phyloP scores from a whole-genome alignment of 2,797 vertebrate genomes.

The Vultur gryphus region DNA sequence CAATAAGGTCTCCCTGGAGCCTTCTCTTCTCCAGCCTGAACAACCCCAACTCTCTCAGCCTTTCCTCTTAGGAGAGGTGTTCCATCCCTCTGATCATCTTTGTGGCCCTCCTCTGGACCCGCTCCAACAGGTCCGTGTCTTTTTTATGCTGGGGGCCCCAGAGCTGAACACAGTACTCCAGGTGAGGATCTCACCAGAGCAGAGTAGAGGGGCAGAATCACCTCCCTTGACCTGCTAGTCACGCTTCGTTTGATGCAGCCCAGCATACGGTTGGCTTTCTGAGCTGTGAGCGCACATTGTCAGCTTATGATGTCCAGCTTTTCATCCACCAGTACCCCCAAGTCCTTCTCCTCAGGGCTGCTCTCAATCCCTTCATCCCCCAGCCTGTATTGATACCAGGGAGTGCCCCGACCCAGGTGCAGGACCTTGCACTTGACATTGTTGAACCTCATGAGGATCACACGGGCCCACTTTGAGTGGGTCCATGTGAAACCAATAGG shows the following conservation, averaged over 20 bases:
- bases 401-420: accelerated
- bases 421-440: neutral
- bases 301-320: neutral
- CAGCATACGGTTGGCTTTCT: neutral
- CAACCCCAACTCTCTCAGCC: neutral
- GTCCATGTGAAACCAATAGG: neutral
- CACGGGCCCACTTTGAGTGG: no score
- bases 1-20: neutral
- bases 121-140: no score
- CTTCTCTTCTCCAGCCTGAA: neutral
- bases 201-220: neutral
- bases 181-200: no score
- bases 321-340: neutral
- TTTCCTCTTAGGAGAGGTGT: neutral
- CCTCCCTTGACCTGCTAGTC: neutral
- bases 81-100: neutral
- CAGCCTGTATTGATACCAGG: no score
- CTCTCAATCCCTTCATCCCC: no score
- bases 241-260: neutral
- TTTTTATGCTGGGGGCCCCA: no score
- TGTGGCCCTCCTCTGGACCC: neutral
- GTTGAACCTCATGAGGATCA: neutral
- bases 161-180: no score
- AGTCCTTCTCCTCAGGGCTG: neutral
- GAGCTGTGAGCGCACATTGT: neutral